Percentiles rank a stretch among this genome's conserved stretches.
Conservation (phyloP, 2,113 vertebrate species). For the Pedetes capensis region DNA sequence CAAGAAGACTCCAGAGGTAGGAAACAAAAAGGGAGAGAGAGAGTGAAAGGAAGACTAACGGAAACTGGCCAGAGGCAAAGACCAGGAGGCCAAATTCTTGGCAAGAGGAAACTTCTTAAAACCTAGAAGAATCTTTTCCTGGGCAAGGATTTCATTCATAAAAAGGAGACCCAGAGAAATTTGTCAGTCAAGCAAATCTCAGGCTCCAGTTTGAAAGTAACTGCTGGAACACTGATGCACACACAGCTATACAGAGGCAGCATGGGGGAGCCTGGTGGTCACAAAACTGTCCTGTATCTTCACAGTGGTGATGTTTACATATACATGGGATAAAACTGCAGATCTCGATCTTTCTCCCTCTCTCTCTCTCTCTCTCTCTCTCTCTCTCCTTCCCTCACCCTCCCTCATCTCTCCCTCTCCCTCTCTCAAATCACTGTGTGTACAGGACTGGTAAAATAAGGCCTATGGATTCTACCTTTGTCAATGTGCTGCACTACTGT, state of each 20-base stretch:
- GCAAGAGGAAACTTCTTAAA: slow-evolving; percentile 47
- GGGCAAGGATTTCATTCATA: slow-evolving; percentile 53
- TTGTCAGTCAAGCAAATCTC: slow-evolving; percentile 19
- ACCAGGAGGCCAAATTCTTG: slow-evolving; percentile 11
- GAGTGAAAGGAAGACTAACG: neutral
- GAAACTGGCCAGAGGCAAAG: slow-evolving; percentile 24
- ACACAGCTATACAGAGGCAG: neutral
- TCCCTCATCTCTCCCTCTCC: neutral
- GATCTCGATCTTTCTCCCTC: neutral
- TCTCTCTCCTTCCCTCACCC: too few species aligned
- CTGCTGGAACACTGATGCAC: neutral
- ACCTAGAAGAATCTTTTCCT: neutral
- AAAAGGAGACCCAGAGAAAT: slow-evolving; percentile 25
- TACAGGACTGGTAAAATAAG: neutral
- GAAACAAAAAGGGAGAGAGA: slow-evolving; percentile 20
- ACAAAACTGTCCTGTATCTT: neutral
- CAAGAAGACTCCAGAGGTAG: neutral
- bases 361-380: neutral
- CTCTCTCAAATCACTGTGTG: neutral
- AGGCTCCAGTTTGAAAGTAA: slow-evolving; percentile 33
- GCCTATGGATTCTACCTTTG: neutral
- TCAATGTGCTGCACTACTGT: neutral
- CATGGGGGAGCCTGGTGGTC: neutral
- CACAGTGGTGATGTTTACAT: neutral
- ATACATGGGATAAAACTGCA: neutral